Conservation (phyloP, 1,140 invertebrate species). For the Condylostylus longicornis region DNA sequence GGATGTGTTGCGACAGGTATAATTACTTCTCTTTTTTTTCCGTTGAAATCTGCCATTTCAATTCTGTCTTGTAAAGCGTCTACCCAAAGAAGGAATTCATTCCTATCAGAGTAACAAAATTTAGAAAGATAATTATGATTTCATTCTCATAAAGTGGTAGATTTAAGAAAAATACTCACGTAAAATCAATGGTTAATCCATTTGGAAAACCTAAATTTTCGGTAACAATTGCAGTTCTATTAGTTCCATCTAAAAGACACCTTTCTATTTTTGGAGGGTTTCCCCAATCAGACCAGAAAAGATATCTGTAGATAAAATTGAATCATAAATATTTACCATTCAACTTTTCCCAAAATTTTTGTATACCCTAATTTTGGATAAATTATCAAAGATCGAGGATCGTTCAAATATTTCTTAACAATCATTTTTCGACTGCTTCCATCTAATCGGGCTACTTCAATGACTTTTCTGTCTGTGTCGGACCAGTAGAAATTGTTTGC, state of each 20-base stretch:
- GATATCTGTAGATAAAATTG: slow-evolving; percentile 36
- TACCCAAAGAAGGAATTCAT: slow-evolving; percentile 49
- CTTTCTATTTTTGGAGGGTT: slow-evolving; percentile 68
- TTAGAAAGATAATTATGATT: not conserved
- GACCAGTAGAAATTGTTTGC: slow-evolving; percentile 84
- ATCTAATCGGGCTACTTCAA: slow-evolving; percentile 69
- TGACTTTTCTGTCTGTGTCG: slow-evolving; percentile 61
- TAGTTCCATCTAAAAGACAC: slow-evolving; percentile 66
- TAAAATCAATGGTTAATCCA: slow-evolving; percentile 76
- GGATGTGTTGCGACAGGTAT: slow-evolving; percentile 55
- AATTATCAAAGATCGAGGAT: slow-evolving; percentile 60
- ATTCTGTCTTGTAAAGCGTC: slow-evolving; percentile 82
- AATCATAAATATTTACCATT: not conserved
- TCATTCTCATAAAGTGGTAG: slow-evolving; percentile 57
- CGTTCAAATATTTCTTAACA: slow-evolving; percentile 47
- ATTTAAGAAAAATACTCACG: slow-evolving; percentile 34
- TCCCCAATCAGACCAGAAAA: slow-evolving; percentile 90
- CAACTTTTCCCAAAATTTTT: not conserved
- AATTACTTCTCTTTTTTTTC: slow-evolving; percentile 56
- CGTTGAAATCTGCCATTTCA: slow-evolving; percentile 73
- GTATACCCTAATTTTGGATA: slow-evolving; percentile 56
- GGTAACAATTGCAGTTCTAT: slow-evolving; percentile 55
- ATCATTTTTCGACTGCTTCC: slow-evolving; percentile 62
- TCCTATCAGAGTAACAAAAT: slow-evolving; percentile 10
- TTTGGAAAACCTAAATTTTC: slow-evolving; percentile 77